These are phyloP conservation scores for Perccottus glenii DNA, from an alignment of 2,113 vertebrate genomes.

Conservation along the genomic window DNA sequence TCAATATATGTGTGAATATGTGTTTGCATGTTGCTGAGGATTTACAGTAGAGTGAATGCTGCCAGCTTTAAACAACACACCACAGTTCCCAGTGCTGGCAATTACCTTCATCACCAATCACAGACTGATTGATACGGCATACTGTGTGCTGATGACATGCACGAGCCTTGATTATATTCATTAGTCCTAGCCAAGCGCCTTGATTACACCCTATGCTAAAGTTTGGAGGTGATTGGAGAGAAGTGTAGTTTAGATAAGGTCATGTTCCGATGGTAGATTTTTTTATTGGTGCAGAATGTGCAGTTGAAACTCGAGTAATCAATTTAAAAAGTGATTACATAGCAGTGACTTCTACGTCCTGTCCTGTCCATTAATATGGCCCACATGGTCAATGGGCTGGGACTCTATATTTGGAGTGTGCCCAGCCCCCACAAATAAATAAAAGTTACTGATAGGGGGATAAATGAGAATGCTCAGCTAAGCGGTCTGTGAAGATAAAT, in stretches of 20 bases:
- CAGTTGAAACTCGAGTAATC: neutral
- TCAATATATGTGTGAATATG: neutral
- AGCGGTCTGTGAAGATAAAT: constrained; percentile 37
- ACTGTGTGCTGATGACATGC: constrained; percentile 61
- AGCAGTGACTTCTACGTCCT: neutral
- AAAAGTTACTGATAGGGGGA: constrained; percentile 62
- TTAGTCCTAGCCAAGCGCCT: constrained; percentile 45
- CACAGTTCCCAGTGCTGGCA: constrained; percentile 36
- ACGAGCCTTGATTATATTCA: constrained; percentile 59
- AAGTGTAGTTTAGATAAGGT: constrained; percentile 29
- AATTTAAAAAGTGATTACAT: neutral
- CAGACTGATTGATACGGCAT: constrained; percentile 57
- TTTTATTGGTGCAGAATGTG: neutral
- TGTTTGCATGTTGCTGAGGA: constrained; percentile 4
- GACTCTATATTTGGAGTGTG: constrained; percentile 82
- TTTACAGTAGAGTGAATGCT: constrained; percentile 3
- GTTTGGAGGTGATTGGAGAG: constrained; percentile 48
- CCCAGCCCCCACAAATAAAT: constrained; percentile 75
- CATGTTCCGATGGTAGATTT: constrained; percentile 9
- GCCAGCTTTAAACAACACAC: constrained; percentile 25
- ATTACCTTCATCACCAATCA: constrained; percentile 66
- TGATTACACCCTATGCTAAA: constrained; percentile 57
- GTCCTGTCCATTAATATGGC: neutral
- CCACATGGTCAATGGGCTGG: constrained; percentile 61
- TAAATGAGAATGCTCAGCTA: constrained; percentile 37